A percentile compares a stretch with the other conserved stretches of the same genome.
Conservation (phyloP, 2,888 invertebrate species). For the Cetonia aurata region DNA sequence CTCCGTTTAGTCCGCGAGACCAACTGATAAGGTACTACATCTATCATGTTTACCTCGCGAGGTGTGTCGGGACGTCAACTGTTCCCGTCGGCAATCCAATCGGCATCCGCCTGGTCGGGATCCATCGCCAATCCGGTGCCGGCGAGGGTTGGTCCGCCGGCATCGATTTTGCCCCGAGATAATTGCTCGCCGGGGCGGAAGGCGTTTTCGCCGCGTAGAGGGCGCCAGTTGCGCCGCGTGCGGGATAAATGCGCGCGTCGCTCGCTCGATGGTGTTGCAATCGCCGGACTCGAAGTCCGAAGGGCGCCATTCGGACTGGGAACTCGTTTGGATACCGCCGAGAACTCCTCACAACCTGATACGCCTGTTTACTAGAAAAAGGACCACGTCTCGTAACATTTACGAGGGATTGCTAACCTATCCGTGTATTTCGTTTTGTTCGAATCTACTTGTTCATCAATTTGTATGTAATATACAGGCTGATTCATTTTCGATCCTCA, state of each 20-base stretch:
- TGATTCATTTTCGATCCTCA: no score
- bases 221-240: slow-evolving; percentile 60
- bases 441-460: no score
- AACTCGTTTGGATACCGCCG: slow-evolving; percentile 24
- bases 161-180: slow-evolving; percentile 57
- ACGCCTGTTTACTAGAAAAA: slow-evolving; percentile 37
- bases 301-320: slow-evolving; percentile 49
- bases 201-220: slow-evolving; percentile 63
- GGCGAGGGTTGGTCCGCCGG: slow-evolving; percentile 50
- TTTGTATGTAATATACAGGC: no score
- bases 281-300: slow-evolving; percentile 42
- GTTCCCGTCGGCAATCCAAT: slow-evolving; percentile 56
- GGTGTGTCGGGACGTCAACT: slow-evolving; percentile 64
- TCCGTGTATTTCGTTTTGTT: no score
- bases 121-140: slow-evolving; percentile 51
- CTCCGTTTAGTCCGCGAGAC: slow-evolving; percentile 52
- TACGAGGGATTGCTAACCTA: not conserved
- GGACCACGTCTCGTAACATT: slow-evolving; percentile 12
- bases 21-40: slow-evolving; percentile 60
- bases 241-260: slow-evolving; percentile 51
- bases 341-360: slow-evolving; percentile 32
- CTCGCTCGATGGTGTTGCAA: slow-evolving; percentile 53
- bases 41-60: slow-evolving; percentile 63
- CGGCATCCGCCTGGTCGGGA: slow-evolving; percentile 51
- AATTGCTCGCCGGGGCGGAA: slow-evolving; percentile 66